Base-by-base conservation (phyloP, 2,888 invertebrate species). In the Sphaerophoria taeniata region DNA sequence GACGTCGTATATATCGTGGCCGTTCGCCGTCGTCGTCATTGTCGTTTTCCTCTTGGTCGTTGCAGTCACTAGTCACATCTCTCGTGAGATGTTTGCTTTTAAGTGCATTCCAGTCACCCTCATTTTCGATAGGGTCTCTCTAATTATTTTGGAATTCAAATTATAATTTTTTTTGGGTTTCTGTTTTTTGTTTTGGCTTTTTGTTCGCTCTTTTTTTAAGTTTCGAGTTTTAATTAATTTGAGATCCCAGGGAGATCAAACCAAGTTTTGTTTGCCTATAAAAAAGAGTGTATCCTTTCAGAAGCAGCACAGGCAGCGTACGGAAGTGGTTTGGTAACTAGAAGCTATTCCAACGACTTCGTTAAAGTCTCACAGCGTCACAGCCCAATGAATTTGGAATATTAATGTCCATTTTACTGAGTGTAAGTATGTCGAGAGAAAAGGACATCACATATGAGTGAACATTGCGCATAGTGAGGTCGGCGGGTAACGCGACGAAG, bases 81-180 rank as follows among this genome's bases (percentile, higher is more conserved):
- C 75, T 84, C 84, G 75, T 84, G 80, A 80, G 84, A 70, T 79
- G 80, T 75, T 79, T 55, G 80, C 67, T 69, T 84, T 84, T n/a
- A 80, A 84, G 84, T 84, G 84, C 84, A 84, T 84, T 84, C 84
- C 84, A 79, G 83, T 71, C 83, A 84, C 84, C 83, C 84, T 72
- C 79, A 79, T 75, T 80, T 75, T 80, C 80, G 84, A 84, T 84
- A 84, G 79, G 67, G 84, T 79, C 79, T 67, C 55, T 72, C 84
- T 84, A 84, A 84, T 84, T 84, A 84, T 84, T 84, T 84, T 65
- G 67, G 84, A 84, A 84, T 84, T 75, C 80, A 75, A 84, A 83
- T 84, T 84, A 75, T 84, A 75, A 74, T 65, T 83, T 53, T 33
- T 16, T 65, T n/a, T 33, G 16, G 39, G 39, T 67, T 67, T 49